phyloP scores from a whole-genome alignment of 2,113 vertebrate species.

The Apodemus speciosus region DNA sequence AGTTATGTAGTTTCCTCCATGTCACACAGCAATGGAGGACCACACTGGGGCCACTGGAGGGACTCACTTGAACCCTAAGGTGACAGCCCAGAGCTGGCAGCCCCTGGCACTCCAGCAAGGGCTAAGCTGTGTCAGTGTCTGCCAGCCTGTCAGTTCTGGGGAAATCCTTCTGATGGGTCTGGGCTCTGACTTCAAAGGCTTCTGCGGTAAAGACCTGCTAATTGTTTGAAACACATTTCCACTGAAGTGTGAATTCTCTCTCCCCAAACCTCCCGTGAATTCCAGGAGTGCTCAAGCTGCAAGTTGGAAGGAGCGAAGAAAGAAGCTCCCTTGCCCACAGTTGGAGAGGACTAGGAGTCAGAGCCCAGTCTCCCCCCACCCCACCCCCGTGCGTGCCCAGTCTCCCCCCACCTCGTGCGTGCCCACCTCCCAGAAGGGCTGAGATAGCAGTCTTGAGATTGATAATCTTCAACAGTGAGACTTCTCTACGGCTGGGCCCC shows the following conservation, averaged over 20 bases:
- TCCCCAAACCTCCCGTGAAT: slow-evolving; percentile 58
- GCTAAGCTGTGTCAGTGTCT: not conserved
- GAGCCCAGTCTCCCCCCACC: not conserved
- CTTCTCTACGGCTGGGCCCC: not conserved
- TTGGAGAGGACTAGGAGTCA: not conserved
- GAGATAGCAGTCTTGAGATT: not conserved
- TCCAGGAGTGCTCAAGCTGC: slow-evolving; percentile 56
- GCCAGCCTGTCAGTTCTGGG: slow-evolving; percentile 69
- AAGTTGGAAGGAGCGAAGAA: not conserved
- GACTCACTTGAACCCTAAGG: not conserved
- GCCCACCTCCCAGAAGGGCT: not conserved
- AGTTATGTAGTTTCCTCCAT: not conserved
- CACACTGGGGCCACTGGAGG: not conserved
- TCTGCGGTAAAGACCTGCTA: slow-evolving; percentile 73
- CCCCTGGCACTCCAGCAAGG: not conserved
- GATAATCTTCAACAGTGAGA: not conserved
- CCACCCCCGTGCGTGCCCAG: no score
- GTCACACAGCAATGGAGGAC: not conserved
- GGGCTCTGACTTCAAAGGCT: slow-evolving; percentile 74
- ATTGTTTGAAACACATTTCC: slow-evolving; percentile 77
- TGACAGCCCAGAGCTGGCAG: not conserved
- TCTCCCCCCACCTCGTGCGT: not conserved
- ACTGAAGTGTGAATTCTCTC: slow-evolving; percentile 75
- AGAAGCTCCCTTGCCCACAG: not conserved
- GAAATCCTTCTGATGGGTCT: slow-evolving; percentile 65